A percentile compares a stretch with the other conserved stretches of the same genome.
phyloP scores from a whole-genome alignment of 2,113 vertebrate genomes.

The Oncorhynchus clarkii region DNA sequence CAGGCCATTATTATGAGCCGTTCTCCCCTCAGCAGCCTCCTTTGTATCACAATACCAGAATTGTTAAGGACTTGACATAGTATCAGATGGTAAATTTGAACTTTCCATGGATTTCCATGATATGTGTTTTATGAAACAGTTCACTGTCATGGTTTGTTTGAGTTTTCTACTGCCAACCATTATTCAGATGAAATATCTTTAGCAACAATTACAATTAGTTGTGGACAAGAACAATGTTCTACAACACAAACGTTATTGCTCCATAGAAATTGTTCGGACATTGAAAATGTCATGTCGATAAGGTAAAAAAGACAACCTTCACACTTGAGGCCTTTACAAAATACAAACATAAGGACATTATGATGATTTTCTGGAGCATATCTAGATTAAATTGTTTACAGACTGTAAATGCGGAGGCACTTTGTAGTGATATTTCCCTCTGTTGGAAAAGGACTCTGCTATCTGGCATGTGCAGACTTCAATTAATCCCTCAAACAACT shows the following conservation, averaged over 20 bases:
- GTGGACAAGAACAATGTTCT: too few relatives aligned
- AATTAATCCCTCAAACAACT: slow-evolving; percentile 9
- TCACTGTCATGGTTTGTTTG: too few relatives aligned
- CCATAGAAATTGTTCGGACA: not conserved
- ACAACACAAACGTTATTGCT: not conserved
- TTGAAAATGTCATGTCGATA: not conserved
- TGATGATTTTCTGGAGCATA: not conserved
- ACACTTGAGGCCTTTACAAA: not conserved
- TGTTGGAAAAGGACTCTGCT: slow-evolving; percentile 1
- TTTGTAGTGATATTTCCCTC: slow-evolving; percentile 25
- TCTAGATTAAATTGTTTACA: not conserved
- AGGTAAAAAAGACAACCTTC: not conserved
- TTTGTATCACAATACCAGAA: too few relatives aligned
- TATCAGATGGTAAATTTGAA: too few relatives aligned
- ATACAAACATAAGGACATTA: not conserved
- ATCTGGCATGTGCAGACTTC: slow-evolving; percentile 5
- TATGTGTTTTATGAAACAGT: too few relatives aligned
- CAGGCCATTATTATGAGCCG: too few relatives aligned
- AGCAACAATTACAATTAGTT: too few relatives aligned
- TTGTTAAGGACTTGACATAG: too few relatives aligned
- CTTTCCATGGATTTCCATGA: too few relatives aligned
- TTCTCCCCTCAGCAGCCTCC: too few relatives aligned
- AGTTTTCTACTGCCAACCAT: too few relatives aligned
- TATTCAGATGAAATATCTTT: too few relatives aligned
- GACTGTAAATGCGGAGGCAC: slow-evolving; percentile 21